These are phyloP conservation scores for Cinclus cinclus DNA, from an alignment of 2,113 vertebrate genomes.

Conservation along the genomic window DNA sequence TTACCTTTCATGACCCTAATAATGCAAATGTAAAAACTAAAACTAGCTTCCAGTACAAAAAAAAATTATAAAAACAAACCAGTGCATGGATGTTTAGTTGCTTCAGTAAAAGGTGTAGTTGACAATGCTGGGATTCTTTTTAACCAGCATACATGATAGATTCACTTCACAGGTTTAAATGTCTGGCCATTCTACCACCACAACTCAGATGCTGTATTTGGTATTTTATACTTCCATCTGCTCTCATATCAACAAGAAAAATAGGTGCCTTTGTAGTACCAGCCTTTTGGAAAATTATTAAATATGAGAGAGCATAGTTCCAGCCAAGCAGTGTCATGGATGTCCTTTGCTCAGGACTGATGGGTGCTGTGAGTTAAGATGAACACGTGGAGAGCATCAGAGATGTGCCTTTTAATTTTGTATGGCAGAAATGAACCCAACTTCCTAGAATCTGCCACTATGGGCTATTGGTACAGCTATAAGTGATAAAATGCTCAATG, in stretches of 20 bases:
- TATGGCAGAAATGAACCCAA: neutral
- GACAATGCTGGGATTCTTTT: neutral
- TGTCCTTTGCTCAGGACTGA: neutral
- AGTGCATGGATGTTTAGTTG: fast-evolving
- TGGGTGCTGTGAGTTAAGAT: neutral
- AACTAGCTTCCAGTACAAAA: neutral
- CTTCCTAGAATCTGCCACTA: neutral
- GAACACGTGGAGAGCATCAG: neutral
- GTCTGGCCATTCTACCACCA: neutral
- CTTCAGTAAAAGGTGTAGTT: neutral
- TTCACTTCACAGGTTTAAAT: neutral
- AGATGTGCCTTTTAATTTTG: neutral
- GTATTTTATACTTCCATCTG: neutral
- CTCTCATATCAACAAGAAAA: neutral
- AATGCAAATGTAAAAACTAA: neutral
- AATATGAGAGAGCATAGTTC: neutral
- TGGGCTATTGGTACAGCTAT: neutral
- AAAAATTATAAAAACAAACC: too few species aligned
- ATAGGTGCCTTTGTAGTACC: neutral
- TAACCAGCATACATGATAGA: neutral
- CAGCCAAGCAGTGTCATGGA: neutral
- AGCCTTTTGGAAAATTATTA: neutral
- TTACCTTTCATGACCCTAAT: neutral
- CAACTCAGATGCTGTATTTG: neutral
- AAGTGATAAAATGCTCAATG: neutral